Evolutionary conservation across 2,797 vertebrate genomes (phyloP).

Genomic region (Ibycter americanus): DNA sequence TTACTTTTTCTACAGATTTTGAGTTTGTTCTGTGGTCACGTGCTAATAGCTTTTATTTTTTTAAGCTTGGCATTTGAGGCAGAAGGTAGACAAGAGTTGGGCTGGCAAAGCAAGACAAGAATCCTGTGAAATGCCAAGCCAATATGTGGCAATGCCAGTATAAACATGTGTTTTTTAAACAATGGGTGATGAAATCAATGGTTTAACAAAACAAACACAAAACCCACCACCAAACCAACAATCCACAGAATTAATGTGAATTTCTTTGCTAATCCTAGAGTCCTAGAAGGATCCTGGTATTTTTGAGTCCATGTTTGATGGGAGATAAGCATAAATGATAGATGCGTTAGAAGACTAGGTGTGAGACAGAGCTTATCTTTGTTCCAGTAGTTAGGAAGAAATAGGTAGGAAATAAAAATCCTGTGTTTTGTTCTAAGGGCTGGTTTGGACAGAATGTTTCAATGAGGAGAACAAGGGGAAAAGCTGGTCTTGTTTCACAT

Average conservation of each 20-base stretch:
- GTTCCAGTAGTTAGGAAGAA: background rate
- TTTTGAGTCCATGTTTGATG: background rate
- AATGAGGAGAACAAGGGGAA: background rate
- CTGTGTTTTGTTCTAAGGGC: background rate
- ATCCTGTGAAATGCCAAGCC: background rate
- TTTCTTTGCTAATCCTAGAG: background rate
- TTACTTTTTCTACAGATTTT: background rate
- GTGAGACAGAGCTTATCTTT: background rate
- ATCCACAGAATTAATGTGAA: background rate
- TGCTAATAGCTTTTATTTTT: background rate
- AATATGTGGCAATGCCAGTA: background rate
- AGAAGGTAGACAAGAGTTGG: background rate
- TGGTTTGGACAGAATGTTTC: background rate
- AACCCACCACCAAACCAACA: fast-evolving
- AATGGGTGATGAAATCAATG: background rate
- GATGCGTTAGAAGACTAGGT: background rate
- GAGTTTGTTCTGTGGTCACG: background rate
- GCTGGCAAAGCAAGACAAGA: background rate
- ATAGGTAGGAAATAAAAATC: background rate
- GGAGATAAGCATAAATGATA: background rate
- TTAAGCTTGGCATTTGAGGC: background rate
- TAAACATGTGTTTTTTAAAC: background rate
- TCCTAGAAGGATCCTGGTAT: background rate
- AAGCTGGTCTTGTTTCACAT: background rate
- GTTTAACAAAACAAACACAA: background rate